Evolutionary conservation across 1,140 invertebrate genomes (phyloP), one percentile per base, ranked within the genome.

Genomic region (Holotrichia oblita): DNA sequence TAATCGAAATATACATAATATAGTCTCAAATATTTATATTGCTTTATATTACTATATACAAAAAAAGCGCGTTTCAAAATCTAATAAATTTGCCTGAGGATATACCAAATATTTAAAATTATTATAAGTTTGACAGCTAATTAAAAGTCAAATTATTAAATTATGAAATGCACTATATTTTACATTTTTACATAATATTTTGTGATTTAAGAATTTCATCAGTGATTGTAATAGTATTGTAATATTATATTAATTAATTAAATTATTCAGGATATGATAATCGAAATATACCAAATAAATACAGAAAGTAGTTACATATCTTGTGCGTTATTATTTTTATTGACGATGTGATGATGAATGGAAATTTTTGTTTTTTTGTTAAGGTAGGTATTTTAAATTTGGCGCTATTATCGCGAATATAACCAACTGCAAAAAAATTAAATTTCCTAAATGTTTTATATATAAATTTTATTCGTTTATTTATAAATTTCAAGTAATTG

Each of bases 201-300:
- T 55, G 14, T 55, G 48, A 55, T n/a, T 55, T 55, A 17, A 17
- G 48, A 55, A n/a, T 14, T 17, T 55, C n/a, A 55, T n/a, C 12
- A 55, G 48, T 55, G 48, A 55, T 55, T 55, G 48, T 55, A 55
- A 55, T 55, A 55, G n/a, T 55, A 55, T 55, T 55, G 48, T 55
- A 55, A 17, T 55, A n/a, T n/a, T 55, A n/a, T 48, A 6, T 17
- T 55, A 6, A 17, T 0, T 55, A 14, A 48, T 48, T n/a, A n/a
- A 48, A 48, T 12, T 34, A 34, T 34, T 34, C 27, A 34, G 27
- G 27, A 12, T 48, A 48, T 48, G 44, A 48, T 48, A 48, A 48
- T 48, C 44, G 44, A 55, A 17, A 55, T 55, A 55, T 55, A 55
- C 48, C 48, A 55, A 55, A 55, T 55, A 55, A 55, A 34, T 34